Evolutionary conservation across 2,113 vertebrate genomes (phyloP).

Genomic region (Erythrolamprus reginae): DNA sequence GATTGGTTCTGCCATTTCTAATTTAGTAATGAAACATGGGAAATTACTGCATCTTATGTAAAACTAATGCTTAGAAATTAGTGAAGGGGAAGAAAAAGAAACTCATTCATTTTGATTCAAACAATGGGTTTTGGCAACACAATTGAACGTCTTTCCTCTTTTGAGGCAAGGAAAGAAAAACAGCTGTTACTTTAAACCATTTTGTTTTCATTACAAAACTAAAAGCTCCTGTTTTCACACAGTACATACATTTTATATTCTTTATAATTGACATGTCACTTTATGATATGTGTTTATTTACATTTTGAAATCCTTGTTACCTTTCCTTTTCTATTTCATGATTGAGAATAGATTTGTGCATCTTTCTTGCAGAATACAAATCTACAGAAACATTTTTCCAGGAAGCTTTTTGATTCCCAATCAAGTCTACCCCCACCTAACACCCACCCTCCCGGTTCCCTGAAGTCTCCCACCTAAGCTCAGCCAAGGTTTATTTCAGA

Average conservation of each 20-base stretch:
- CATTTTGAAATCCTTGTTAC: background rate
- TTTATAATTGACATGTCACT: background rate
- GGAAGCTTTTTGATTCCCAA: background rate
- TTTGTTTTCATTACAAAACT: background rate
- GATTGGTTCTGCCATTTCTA: background rate
- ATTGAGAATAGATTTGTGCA: background rate
- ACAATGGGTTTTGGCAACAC: background rate
- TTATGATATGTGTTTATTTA: background rate
- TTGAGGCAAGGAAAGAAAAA: background rate
- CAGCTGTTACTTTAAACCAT: background rate
- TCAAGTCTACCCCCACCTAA: background rate
- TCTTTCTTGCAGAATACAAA: background rate
- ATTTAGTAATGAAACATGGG: background rate
- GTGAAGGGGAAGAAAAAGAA: background rate
- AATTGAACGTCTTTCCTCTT: background rate
- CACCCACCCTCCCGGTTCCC: background rate
- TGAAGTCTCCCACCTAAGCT: background rate
- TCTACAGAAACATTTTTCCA: background rate
- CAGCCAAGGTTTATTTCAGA: background rate
- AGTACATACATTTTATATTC: background rate
- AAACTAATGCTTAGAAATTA: background rate
- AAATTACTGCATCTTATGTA: background rate
- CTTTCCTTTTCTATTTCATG: background rate
- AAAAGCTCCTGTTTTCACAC: background rate
- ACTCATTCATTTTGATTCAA: background rate